Evolutionary conservation across 2,113 vertebrate genomes (phyloP).

Genomic region (Tauraco erythrolophus): DNA sequence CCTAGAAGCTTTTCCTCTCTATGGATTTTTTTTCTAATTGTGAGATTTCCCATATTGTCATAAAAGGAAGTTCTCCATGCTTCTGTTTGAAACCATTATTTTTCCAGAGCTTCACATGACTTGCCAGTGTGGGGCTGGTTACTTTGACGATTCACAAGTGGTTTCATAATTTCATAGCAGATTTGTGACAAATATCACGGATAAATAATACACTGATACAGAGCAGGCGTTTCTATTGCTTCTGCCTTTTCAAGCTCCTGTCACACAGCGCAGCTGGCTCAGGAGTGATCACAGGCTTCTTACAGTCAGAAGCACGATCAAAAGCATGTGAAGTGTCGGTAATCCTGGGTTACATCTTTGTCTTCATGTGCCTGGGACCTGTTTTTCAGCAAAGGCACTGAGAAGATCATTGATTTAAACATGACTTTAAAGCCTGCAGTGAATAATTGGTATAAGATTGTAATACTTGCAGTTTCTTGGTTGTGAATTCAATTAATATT

Average conservation of each 20-base stretch:
- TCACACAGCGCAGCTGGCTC: not conserved
- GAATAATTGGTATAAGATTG: not conserved
- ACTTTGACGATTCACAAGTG: fast-evolving
- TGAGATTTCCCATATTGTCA: not conserved
- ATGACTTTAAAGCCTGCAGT: not conserved
- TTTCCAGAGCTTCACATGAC: fast-evolving
- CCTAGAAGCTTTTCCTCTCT: not conserved
- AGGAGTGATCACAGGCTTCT: not conserved
- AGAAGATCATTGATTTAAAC: not conserved
- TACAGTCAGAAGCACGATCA: not conserved
- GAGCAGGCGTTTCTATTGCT: not conserved
- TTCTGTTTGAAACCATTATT: not conserved
- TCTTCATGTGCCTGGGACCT: not conserved
- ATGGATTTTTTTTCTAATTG: not conserved
- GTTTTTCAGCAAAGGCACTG: slow-evolving; percentile 2
- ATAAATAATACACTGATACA: not conserved
- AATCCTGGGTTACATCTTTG: not conserved
- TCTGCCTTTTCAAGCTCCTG: not conserved
- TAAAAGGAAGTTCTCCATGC: not conserved
- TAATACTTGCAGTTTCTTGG: not conserved
- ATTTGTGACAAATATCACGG: not conserved
- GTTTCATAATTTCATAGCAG: not conserved
- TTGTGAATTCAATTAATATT: slow-evolving; percentile 50
- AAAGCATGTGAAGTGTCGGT: not conserved
- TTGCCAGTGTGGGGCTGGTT: not conserved